Evolutionary conservation across 2,888 invertebrate genomes (phyloP).

Genomic region (Tachina grossa): DNA sequence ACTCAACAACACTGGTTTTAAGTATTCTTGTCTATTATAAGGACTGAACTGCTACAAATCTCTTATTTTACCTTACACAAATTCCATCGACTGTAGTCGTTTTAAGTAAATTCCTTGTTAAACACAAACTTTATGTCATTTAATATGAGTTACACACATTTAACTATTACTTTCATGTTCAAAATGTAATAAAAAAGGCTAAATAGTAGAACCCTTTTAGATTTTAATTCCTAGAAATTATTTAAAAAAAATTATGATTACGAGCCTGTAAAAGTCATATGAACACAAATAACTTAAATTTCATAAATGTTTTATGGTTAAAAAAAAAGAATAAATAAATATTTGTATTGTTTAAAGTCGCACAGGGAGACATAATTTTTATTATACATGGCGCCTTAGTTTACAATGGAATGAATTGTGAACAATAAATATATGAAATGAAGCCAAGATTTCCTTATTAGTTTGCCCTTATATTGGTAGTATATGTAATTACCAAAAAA

Average conservation of each 20-base stretch:
- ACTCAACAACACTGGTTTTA: too few species aligned
- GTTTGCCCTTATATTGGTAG: constrained; percentile 47
- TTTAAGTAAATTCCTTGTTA: background rate
- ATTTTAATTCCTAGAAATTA: constrained; percentile 35
- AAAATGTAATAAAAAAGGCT: background rate
- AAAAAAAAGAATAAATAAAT: background rate
- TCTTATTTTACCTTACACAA: background rate
- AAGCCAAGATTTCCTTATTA: constrained; percentile 21
- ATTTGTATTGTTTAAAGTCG: constrained; percentile 3
- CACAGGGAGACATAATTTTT: background rate
- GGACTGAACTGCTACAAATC: too few species aligned
- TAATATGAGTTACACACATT: constrained; percentile 37
- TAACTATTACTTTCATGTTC: background rate
- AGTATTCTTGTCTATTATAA: too few species aligned
- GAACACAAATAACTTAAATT: constrained; percentile 35
- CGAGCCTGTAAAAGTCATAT: constrained; percentile 20
- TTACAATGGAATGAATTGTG: background rate
- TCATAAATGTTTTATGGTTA: constrained; percentile 60
- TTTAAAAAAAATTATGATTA: constrained; percentile 44
- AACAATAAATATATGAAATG: background rate
- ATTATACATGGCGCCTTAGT: constrained; percentile 44
- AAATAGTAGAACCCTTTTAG: constrained; percentile 33
- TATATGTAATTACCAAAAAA: constrained; percentile 20
- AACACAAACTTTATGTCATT: background rate
- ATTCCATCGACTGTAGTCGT: background rate